Conservation (phyloP, 2,113 vertebrate species). For the Clarias gariepinus region DNA sequence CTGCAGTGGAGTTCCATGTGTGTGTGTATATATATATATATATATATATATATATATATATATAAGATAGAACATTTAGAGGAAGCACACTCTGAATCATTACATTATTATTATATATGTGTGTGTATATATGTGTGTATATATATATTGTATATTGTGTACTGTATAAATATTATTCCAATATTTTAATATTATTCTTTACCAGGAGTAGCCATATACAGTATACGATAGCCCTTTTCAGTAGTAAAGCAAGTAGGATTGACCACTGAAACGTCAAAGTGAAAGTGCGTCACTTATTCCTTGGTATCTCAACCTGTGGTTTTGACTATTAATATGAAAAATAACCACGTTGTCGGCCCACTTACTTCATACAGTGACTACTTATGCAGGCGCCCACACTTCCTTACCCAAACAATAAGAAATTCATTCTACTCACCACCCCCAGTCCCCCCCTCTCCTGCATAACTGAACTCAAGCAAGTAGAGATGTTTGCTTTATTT, state of each 20-base stretch:
- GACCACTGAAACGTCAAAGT: slow-evolving; percentile 12
- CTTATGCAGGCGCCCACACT: not conserved
- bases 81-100: not conserved
- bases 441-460: not conserved
- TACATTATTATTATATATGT: not conserved
- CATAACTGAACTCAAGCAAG: not conserved
- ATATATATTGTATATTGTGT: no score
- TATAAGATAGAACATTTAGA: no score
- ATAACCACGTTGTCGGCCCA: not conserved
- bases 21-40: no score
- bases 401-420: not conserved
- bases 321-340: slow-evolving; percentile 14
- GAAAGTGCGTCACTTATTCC: not conserved
- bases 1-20: no score
- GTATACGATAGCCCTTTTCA: no score
- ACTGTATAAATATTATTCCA: not conserved
- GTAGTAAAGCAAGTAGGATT: not conserved
- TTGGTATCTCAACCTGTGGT: not conserved
- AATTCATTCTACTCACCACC: not conserved
- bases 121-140: no score
- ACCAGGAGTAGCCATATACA: not conserved
- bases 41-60: no score
- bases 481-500: not conserved
- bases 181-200: not conserved
- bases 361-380: slow-evolving; percentile 22